Conservation (phyloP, 2,888 invertebrate genomes). For the Megaustenia siamemsis region DNA sequence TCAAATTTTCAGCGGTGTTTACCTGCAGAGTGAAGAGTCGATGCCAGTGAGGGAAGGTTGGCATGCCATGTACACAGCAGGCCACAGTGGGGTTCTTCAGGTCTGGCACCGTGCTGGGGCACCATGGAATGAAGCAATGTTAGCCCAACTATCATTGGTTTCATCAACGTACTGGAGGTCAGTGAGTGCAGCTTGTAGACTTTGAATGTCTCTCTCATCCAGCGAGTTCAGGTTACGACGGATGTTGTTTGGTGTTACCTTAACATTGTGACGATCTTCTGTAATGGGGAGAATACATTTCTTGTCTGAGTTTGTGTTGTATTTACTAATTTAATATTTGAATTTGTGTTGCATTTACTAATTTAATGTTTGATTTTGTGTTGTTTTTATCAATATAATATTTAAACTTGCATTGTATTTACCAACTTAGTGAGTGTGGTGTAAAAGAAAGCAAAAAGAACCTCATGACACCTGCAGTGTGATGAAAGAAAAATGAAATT, state of each 20-base stretch:
- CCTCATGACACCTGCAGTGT: too few species aligned
- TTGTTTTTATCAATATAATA: too few species aligned
- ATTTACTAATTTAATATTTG: too few species aligned
- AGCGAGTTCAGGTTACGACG: slow-evolving; percentile 54
- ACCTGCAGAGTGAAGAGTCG: slow-evolving; percentile 48
- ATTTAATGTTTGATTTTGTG: too few species aligned
- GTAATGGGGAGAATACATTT: neutral
- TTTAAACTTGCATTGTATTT: too few species aligned
- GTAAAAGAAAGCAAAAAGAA: too few species aligned
- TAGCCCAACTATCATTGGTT: slow-evolving; percentile 52
- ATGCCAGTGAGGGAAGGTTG: slow-evolving; percentile 59
- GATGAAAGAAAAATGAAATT: too few species aligned
- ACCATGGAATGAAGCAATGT: slow-evolving; percentile 50
- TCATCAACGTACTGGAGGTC: slow-evolving; percentile 57
- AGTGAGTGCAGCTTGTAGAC: slow-evolving; percentile 56
- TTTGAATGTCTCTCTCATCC: slow-evolving; percentile 57
- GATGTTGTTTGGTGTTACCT: slow-evolving; percentile 53
- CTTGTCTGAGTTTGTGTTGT: too few species aligned
- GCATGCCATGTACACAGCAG: slow-evolving; percentile 55
- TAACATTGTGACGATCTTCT: slow-evolving; percentile 13
- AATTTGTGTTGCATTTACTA: too few species aligned
- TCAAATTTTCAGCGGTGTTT: neutral
- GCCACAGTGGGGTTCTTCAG: slow-evolving; percentile 23
- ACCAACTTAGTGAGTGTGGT: too few species aligned
- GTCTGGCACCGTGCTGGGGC: slow-evolving; percentile 47